Evolutionary conservation across 2,888 invertebrate species (phyloP).

Genomic region (Athrips mouffetella): DNA sequence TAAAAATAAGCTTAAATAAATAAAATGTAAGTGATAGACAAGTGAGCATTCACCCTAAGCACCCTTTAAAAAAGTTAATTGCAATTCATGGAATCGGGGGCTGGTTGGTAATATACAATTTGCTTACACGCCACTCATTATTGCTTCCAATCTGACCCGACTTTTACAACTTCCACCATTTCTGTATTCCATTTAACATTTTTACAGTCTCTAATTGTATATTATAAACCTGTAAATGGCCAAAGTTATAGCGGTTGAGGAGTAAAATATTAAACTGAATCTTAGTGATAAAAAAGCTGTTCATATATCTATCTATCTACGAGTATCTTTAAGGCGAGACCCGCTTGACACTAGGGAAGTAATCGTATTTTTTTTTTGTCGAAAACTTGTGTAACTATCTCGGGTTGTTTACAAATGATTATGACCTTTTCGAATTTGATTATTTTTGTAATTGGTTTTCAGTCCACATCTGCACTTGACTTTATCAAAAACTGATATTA

Average conservation of each 20-base stretch:
- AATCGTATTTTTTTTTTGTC: not conserved
- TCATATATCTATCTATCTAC: conserved; percentile 16
- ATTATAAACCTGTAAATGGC: conserved; percentile 65
- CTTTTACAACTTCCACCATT: conserved; percentile 60
- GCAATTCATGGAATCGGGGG: conserved; percentile 52
- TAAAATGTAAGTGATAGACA: too few relatives aligned
- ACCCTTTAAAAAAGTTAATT: conserved; percentile 39
- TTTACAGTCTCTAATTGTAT: conserved; percentile 76
- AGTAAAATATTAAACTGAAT: conserved; percentile 38
- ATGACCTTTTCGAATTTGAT: too few relatives aligned
- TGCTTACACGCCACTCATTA: conserved; percentile 58
- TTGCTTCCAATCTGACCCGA: conserved; percentile 22
- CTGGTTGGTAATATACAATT: conserved; percentile 49
- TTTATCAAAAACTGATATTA: too few relatives aligned
- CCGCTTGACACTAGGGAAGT: conserved; percentile 15
- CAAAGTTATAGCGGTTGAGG: conserved; percentile 38
- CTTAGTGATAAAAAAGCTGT: conserved; percentile 29
- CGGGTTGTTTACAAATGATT: too few relatives aligned
- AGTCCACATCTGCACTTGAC: too few relatives aligned
- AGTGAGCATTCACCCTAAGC: too few relatives aligned
- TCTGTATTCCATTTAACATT: conserved; percentile 67
- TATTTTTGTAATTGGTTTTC: too few relatives aligned
- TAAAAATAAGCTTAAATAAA: too few relatives aligned
- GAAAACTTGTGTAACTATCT: not conserved
- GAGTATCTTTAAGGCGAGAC: conserved; percentile 1